phyloP scores from a whole-genome alignment of 2,797 vertebrate genomes.

The Acrossocheilus fasciatus region DNA sequence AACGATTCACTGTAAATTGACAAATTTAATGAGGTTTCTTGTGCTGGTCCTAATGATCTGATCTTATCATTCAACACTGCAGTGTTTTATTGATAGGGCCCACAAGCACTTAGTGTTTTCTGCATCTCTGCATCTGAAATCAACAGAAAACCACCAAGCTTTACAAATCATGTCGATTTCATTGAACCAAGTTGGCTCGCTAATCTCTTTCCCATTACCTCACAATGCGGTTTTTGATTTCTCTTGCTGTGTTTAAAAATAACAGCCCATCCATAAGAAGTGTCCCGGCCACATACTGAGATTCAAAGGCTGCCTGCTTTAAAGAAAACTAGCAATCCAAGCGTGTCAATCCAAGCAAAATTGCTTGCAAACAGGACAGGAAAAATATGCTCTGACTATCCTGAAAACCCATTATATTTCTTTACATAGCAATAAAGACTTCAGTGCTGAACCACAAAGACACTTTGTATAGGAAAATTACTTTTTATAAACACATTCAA shows the following conservation, averaged over 20 bases:
- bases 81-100: conserved; percentile 25
- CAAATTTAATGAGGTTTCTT: not conserved
- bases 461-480: not conserved
- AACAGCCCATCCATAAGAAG: conserved; percentile 35
- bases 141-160: conserved; percentile 30
- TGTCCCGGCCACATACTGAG: conserved; percentile 11
- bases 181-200: conserved; percentile 36
- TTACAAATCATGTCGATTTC: conserved; percentile 46
- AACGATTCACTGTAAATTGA: not conserved
- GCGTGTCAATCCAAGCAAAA: conserved; percentile 23
- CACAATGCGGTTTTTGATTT: conserved; percentile 36
- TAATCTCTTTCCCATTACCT: conserved; percentile 45
- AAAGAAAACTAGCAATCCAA: conserved; percentile 1
- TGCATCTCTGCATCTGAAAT: conserved; percentile 35
- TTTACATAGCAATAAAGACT: not conserved
- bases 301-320: conserved; percentile 4
- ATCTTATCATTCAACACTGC: conserved; percentile 30
- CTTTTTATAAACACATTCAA: not conserved
- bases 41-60: conserved; percentile 29
- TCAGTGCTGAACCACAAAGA: not conserved
- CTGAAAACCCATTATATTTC: not conserved
- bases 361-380: not conserved
- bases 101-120: conserved; percentile 11
- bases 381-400: not conserved
- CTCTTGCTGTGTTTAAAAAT: conserved; percentile 40